Percentiles rank a stretch among this genome's conserved stretches.
These are phyloP conservation scores for Protonemura montana DNA, from an alignment of 2,888 invertebrate genomes.

Conservation along the genomic window DNA sequence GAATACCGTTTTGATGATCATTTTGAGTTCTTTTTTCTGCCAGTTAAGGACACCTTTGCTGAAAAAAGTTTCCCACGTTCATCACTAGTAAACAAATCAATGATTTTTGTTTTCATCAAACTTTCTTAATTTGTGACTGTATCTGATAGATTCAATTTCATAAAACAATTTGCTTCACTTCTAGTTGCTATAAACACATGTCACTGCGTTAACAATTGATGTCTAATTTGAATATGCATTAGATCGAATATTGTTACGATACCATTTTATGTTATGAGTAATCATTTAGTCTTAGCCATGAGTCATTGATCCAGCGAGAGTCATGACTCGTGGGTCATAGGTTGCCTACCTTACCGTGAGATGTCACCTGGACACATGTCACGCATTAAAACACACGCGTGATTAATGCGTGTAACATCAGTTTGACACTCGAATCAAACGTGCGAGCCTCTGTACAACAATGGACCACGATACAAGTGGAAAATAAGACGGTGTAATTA, in stretches of 20 bases:
- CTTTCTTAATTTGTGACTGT: too few species aligned
- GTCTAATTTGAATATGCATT: constrained; percentile 38
- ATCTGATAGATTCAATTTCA: too few species aligned
- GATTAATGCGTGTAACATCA: not conserved
- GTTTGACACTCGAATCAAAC: not conserved
- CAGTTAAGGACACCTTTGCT: too few species aligned
- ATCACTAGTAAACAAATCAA: too few species aligned
- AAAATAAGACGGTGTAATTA: not conserved
- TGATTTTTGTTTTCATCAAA: too few species aligned
- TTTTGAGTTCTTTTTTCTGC: too few species aligned
- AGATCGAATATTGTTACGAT: constrained; percentile 16
- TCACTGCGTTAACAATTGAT: constrained; percentile 26
- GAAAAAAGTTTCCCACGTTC: too few species aligned
- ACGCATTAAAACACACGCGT: not conserved
- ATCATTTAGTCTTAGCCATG: not conserved
- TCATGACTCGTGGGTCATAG: constrained; percentile 15
- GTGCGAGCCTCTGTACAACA: not conserved
- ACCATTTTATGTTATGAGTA: constrained; percentile 16
- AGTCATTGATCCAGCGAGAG: not conserved
- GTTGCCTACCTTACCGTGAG: not conserved
- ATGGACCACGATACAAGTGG: not conserved
- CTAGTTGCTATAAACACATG: not conserved
- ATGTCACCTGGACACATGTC: not conserved
- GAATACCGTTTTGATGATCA: too few species aligned
- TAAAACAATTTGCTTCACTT: too few species aligned